Evolutionary conservation across 2,113 vertebrate genomes (phyloP).

Genomic region (Amphilophus citrinellus): DNA sequence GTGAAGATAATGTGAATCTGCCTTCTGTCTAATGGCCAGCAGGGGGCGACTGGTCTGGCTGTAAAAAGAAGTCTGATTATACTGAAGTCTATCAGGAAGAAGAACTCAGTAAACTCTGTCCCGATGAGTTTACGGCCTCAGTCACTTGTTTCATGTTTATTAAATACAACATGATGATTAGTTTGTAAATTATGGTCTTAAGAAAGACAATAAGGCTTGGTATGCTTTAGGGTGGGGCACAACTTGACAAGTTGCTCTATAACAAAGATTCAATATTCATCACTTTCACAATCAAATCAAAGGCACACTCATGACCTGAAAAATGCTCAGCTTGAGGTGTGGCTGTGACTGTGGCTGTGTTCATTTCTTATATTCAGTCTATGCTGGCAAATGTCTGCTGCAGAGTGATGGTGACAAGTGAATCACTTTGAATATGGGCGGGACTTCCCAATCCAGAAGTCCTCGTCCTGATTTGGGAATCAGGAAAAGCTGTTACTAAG

Average conservation of each 20-base stretch:
- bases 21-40: neutral
- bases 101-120: neutral
- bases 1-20: too few relatives aligned
- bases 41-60: neutral
- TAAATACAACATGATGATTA: neutral
- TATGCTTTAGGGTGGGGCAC: neutral
- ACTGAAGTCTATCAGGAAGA: neutral
- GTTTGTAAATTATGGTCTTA: neutral
- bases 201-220: neutral
- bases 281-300: neutral
- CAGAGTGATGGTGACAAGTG: neutral
- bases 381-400: neutral
- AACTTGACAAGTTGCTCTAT: neutral
- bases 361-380: neutral
- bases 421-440: neutral
- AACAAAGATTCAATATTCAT: neutral
- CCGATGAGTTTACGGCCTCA: neutral
- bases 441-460: neutral
- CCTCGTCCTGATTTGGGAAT: fast-evolving
- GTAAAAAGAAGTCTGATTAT: neutral
- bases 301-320: neutral
- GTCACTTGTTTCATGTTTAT: neutral
- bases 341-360: neutral
- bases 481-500: neutral
- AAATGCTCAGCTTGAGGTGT: fast-evolving